Evolutionary conservation across 2,797 vertebrate genomes (phyloP), one percentile per base, ranked within the genome.

Genomic region (Aselliscus stoliczkanus): DNA sequence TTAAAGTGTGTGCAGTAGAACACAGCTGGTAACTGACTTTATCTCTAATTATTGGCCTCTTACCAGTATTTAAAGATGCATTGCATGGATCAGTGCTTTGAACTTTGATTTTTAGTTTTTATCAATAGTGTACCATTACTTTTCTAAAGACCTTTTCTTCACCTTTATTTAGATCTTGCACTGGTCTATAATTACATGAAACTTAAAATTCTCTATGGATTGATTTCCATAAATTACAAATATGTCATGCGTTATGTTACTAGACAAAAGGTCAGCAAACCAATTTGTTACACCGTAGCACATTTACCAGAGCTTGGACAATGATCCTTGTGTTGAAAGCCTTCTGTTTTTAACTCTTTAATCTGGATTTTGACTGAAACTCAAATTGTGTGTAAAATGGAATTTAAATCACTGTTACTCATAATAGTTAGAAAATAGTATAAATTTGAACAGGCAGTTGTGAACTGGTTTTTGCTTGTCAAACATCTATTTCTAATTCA

Each of bases 191-290:
- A 98, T 98, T 98, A 98, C 90, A 97, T 95, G 85, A 98, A 98
- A 97, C 97, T 95, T 90, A 96, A 97, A 95, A 96, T 97, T 96
- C 96, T 96, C 93, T 91, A 80, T 95, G 95, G 96, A 95, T 97
- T 97, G 94, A 97, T 98, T 98, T 97, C 93, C 81, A 97, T 97
- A 98, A 98, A 98, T 98, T 97, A 96, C 84, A 98, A 97, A 97
- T 97, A 97, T 93, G 82, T 92, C 95, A 97, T 96, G 80, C 93
- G 21, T 92, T 98, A 94, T 96, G 83, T 97, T 97, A 96, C 73
- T 29, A 96, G 94, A 97, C 82, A 97, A 98, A 98, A 98, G 97
- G 94, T 98, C 97, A 98, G 77, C 76, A 97, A 98, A 87, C 47
- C 93, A 95, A 93, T 97, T 98, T 97, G 95, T 97, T 97, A 88